Conservation (phyloP, 2,888 invertebrate genomes). For the Phengaris arion region DNA sequence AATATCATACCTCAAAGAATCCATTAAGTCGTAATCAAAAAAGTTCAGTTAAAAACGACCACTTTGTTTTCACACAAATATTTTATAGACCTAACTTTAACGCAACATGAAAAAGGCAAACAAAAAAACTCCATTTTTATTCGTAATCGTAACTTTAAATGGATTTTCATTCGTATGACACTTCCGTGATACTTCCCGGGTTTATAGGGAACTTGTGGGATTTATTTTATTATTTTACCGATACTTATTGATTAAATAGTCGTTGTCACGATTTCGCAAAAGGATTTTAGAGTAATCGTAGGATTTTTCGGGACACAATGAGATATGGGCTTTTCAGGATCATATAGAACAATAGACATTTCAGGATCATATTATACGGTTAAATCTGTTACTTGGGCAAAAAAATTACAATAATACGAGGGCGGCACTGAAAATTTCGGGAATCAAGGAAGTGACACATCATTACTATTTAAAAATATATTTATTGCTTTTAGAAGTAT, state of each 20-base stretch:
- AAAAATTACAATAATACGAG: too few species aligned
- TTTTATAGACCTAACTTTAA: background rate
- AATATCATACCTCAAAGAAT: too few species aligned
- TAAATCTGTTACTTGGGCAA: too few species aligned
- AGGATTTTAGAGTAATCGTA: background rate
- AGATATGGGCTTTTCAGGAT: background rate
- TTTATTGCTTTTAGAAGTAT: too few species aligned
- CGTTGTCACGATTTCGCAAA: background rate
- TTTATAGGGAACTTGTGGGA: slow-evolving; percentile 40
- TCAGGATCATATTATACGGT: too few species aligned
- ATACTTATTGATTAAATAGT: slow-evolving; percentile 8
- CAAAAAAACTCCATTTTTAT: slow-evolving; percentile 66
- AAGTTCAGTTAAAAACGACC: background rate
- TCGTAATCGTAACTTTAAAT: slow-evolving; percentile 65
- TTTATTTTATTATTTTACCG: slow-evolving; percentile 1
- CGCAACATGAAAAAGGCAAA: background rate
- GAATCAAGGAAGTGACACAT: too few species aligned
- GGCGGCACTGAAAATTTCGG: too few species aligned
- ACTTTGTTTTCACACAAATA: background rate
- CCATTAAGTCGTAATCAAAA: background rate
- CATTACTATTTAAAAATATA: too few species aligned
- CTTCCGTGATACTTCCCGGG: slow-evolving; percentile 53
- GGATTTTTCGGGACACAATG: background rate
- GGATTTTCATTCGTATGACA: slow-evolving; percentile 68
- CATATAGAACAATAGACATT: too few species aligned